These are phyloP conservation scores for Ambastaia sidthimunki DNA, from an alignment of 2,797 vertebrate species.

Conservation along the genomic window DNA sequence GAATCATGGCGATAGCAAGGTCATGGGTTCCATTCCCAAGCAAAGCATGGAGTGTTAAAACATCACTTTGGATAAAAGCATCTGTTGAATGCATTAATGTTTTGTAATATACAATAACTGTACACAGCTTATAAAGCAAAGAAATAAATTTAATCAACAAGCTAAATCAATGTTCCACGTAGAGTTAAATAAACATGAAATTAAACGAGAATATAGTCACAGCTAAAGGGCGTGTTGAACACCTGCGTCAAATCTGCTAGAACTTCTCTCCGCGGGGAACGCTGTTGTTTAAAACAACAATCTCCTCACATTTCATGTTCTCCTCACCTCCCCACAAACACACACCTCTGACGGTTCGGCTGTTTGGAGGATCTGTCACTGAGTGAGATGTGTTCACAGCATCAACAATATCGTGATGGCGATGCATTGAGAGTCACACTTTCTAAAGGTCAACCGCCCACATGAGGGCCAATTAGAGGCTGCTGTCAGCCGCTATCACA, in stretches of 20 bases:
- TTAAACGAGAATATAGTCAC: background rate
- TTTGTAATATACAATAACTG: background rate
- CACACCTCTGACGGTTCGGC: constrained; percentile 47
- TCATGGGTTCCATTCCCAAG: no score
- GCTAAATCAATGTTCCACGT: background rate
- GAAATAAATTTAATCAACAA: background rate
- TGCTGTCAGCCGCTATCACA: constrained; percentile 72
- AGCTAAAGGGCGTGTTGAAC: background rate
- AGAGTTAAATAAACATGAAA: background rate
- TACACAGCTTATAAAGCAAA: background rate
- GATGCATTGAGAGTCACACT: constrained; percentile 76
- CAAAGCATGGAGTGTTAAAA: no score
- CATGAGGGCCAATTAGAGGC: constrained; percentile 76
- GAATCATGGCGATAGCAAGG: background rate
- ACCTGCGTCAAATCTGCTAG: background rate
- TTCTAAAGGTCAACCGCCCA: constrained; percentile 75
- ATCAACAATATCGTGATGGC: constrained; percentile 73
- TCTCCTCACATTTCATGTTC: constrained; percentile 16
- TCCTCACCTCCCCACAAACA: constrained; percentile 23
- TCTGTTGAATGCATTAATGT: background rate
- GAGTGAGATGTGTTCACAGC: constrained; percentile 70
- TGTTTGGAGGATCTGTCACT: constrained; percentile 50
- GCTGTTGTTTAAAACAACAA: constrained; percentile 28
- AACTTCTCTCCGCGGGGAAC: background rate
- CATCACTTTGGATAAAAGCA: no score